Base-by-base conservation (phyloP, 2,113 vertebrate species). In the Sigmodon hispidus region DNA sequence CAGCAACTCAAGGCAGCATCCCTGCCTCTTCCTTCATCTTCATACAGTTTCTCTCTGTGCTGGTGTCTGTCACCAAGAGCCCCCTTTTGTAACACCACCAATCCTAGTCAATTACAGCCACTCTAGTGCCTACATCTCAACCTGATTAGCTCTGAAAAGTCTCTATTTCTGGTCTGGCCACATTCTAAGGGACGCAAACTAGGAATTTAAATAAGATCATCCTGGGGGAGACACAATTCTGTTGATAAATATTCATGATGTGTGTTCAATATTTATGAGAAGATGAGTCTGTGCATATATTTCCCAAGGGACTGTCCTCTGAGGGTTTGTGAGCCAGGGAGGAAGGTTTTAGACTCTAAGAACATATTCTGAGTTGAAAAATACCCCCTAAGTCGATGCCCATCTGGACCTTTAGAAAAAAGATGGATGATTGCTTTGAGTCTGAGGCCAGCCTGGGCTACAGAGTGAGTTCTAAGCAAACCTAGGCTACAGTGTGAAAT, bases 11-110 rank as follows among this genome's bases (percentile, higher is more conserved):
- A 84, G n/a, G 19, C 59, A 3, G 21, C 63, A 0, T 8, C 29
- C 26, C 6, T 15, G 0, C 24, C 26, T 3, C 57, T 0, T 43
- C 34, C 59, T 59, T 48, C 29, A 17, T 9, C 61, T 45, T 59
- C 67, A 40, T 4, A 1, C 0, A 16, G 16, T 0, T 15, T 10
- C 29, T 52, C 34, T 26, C 76, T 10, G 21, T 1, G 0, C 21
- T 40, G 8, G 15, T 31, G 21, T n/a, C 83, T 40, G 17, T n/a
- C 15, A 12, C n/a, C n/a, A 31, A 12, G 45, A 22, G 1, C 52
- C 21, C n/a, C 16, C 26, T 55, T 43, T 36, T 26, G 0, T 10
- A 36, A 45, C 13, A 16, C 0, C 29, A 45, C 29, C 16, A 15
- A 45, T 67, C 75, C 8, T 48, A 4, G 29, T 52, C 57, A 59